phyloP scores from a whole-genome alignment of 2,888 invertebrate genomes.

The Ariolimax columbianus region DNA sequence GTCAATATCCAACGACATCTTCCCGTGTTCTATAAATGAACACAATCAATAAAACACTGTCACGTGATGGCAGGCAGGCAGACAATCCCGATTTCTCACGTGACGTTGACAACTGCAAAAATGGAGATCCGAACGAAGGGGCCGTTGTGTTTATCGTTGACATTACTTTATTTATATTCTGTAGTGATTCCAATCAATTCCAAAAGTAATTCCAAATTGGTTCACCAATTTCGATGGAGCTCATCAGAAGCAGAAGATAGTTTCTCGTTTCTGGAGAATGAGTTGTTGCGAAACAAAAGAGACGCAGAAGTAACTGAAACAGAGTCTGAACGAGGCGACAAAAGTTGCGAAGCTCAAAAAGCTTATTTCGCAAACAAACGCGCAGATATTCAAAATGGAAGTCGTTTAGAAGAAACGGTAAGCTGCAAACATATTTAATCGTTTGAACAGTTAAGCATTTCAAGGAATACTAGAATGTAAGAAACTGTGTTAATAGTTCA shows the following conservation, averaged over 20 bases:
- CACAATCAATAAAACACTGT: not conserved
- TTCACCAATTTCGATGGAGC: not conserved
- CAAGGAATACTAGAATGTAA: no score
- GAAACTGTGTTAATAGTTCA: no score
- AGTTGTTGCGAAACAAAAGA: not conserved
- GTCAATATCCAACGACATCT: no score
- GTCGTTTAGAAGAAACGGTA: slow-evolving; percentile 48
- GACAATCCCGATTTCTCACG: slow-evolving; percentile 30
- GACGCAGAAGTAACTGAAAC: slow-evolving; percentile 29
- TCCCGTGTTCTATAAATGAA: no score
- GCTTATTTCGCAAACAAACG: slow-evolving; percentile 10
- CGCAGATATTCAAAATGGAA: slow-evolving; percentile 20
- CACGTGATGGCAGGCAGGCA: slow-evolving; percentile 18
- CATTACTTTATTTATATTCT: slow-evolving; percentile 5
- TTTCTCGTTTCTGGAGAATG: not conserved
- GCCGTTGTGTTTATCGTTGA: not conserved
- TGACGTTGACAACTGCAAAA: slow-evolving; percentile 39
- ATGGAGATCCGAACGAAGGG: slow-evolving; percentile 10
- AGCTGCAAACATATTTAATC: not conserved
- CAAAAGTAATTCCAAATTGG: not conserved
- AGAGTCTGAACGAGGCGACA: slow-evolving; percentile 16
- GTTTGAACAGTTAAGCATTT: no score
- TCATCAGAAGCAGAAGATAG: not conserved
- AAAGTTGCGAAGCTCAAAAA: slow-evolving; percentile 26
- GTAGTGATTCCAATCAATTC: not conserved